Base-by-base conservation (phyloP, 2,113 vertebrate genomes). In the Takifugu bimaculatus region DNA sequence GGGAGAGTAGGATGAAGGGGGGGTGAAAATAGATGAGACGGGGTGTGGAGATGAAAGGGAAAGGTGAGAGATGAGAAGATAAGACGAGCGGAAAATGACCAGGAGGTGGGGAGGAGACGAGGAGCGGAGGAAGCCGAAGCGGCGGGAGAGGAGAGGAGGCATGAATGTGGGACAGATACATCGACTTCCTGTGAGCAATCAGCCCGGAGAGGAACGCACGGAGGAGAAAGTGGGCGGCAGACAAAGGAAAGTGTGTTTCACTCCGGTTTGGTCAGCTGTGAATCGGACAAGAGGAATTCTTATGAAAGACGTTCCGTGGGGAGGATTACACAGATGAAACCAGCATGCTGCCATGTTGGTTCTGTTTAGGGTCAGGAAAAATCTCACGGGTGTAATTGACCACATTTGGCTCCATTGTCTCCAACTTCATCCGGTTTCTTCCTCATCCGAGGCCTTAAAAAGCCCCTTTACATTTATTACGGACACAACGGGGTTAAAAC, bases 151-250 rank as follows among this genome's bases (percentile, higher is more conserved):
- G 54, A 76, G 28, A 14, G 2, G 1, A 53, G 48, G 62, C 53
- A 50, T 27, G 48, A 51, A 51, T 6, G 10, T 63, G 51, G 43
- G 49, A 48, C 20, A 20, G 42, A 10, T 7, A 29, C 13, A 29
- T 29, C 13, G 25, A 66, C 61, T 71, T 82, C 72, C 72, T 70
- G 53, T 79, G 51, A 67, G 59, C 26, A 47, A 53, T 60, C 51
- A 68, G 55, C 25, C 52, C 66, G 61, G 15, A 57, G 15, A 35
- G 2, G 13, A 68, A 54, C 4, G 43, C 1, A 7, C 26, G 26
- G 29, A 26, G 35, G 51, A 60, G 44, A 0, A 43, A 43, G 61
- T 63, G 58, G 52, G 59, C 15, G 44, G 29, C 15, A 6, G 35
- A 76, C 28, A 62, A 61, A 57, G 54, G 28, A 59, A 63, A 74